Evolutionary conservation across 2,797 vertebrate species (phyloP), one percentile per base, ranked within the genome.

Genomic region (Moxostoma hubbsi): DNA sequence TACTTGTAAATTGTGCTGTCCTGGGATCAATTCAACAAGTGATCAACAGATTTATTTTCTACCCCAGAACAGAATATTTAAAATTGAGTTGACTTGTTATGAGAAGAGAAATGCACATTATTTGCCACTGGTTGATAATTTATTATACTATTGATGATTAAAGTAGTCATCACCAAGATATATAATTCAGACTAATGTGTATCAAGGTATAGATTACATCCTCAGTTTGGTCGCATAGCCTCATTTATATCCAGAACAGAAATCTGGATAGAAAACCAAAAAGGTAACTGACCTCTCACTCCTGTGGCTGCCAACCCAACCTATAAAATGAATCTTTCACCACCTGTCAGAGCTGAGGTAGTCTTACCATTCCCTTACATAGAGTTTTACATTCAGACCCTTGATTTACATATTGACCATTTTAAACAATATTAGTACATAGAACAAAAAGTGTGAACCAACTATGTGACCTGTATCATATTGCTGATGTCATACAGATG

Each of bases 271-370:
- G 1, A 1, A n/a, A 51, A 13, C 62, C 24, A 7, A 12, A 45
- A 13, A 62, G 67, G 63, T 70, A 69, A 13, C 7, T 54, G 58
- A 78, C 55, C 66, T 78, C 67, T 55, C 50, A 55, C 68, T 63
- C 51, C 36, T 11, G 55, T 66, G 63, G 58, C 66, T 70, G 66
- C 66, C 76, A 72, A 15, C 12, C 16, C 43, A 72, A 55, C 76
- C 67, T 71, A 47, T 71, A 79, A 62, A 70, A 64, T n/a, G 71
- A 1, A 54, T 63, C 58, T 79, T 71, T 78, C 67, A 78, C 12
- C 67, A 1, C 58, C 57, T 71, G 76, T 71, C 76, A 71, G 57
- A 54, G 9, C 46, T 5, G 0, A 45, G 12, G 47, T 57, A 6
- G 18, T 51, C 13, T 59, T 59, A 68, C 58, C 9, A 46, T 59